A percentile compares a stretch with the other conserved stretches of the same genome.
These are phyloP conservation scores for Agonopterix subpropinquella DNA, from an alignment of 2,888 invertebrate genomes.

Conservation along the genomic window DNA sequence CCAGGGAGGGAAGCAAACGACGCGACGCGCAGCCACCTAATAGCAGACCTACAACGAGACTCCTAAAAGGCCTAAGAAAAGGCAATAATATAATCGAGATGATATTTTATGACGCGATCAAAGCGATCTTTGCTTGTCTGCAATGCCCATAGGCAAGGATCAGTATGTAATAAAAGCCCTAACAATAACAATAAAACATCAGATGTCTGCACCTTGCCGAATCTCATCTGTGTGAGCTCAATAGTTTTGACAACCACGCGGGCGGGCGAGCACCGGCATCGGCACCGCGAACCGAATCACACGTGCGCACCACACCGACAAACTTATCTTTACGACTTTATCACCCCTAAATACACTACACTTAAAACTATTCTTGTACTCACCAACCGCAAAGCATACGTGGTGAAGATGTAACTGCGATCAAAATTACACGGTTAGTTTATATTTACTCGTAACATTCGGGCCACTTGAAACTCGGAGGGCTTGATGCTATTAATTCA, in stretches of 20 bases:
- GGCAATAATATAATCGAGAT: no score
- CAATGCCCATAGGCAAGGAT: no score
- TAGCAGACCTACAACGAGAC: no score
- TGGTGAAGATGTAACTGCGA: slow-evolving; percentile 9
- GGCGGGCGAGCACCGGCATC: slow-evolving; percentile 23
- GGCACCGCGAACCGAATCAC: slow-evolving; percentile 21
- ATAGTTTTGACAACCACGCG: slow-evolving; percentile 32
- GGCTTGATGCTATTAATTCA: slow-evolving; percentile 17
- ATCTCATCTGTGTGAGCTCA: slow-evolving; percentile 4
- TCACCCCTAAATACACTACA: slow-evolving; percentile 3
- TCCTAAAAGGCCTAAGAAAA: no score
- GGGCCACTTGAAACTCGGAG: slow-evolving; percentile 21
- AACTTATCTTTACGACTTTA: slow-evolving; percentile 6
- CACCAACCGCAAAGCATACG: slow-evolving; percentile 4
- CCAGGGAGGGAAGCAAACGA: no score
- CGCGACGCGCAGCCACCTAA: no score
- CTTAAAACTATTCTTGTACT: slow-evolving; percentile 1
- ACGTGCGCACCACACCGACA: slow-evolving; percentile 20
- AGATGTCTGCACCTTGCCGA: no score
- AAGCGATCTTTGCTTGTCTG: no score
- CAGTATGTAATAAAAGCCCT: no score
- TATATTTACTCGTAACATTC: slow-evolving; percentile 33
- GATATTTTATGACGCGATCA: no score
- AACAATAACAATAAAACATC: no score
- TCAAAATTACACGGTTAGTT: slow-evolving; percentile 35